phyloP scores from a whole-genome alignment of 2,113 vertebrate genomes.

The Vombatus ursinus region DNA sequence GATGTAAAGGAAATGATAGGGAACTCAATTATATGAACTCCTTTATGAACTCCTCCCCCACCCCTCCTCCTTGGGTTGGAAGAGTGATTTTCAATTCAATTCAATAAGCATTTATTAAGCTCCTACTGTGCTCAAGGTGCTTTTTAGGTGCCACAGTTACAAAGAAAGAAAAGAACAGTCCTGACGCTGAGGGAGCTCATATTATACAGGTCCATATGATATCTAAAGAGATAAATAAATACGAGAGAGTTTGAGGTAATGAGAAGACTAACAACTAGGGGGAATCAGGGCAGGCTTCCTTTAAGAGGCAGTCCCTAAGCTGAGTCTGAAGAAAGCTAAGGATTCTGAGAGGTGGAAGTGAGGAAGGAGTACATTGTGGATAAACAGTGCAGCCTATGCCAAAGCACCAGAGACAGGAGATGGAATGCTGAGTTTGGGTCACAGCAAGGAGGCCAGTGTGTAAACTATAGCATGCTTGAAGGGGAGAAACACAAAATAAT shows the following conservation, averaged over 20 bases:
- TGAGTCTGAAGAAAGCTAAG: neutral
- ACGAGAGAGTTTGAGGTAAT: neutral
- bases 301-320: neutral
- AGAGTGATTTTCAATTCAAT: neutral
- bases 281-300: neutral
- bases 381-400: neutral
- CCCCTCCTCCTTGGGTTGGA: neutral
- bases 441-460: neutral
- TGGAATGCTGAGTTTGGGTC: neutral
- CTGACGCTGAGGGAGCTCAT: neutral
- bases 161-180: neutral
- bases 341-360: neutral
- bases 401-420: neutral
- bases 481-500: neutral
- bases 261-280: neutral
- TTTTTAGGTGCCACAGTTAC: neutral
- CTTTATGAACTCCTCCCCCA: neutral
- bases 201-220: neutral
- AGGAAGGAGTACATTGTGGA: neutral
- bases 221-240: neutral
- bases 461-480: neutral
- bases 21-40: neutral
- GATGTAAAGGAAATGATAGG: neutral
- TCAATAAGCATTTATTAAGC: neutral
- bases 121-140: neutral